Evolutionary conservation across 1,140 invertebrate genomes (phyloP).

Genomic region (Ylistrum balloti): DNA sequence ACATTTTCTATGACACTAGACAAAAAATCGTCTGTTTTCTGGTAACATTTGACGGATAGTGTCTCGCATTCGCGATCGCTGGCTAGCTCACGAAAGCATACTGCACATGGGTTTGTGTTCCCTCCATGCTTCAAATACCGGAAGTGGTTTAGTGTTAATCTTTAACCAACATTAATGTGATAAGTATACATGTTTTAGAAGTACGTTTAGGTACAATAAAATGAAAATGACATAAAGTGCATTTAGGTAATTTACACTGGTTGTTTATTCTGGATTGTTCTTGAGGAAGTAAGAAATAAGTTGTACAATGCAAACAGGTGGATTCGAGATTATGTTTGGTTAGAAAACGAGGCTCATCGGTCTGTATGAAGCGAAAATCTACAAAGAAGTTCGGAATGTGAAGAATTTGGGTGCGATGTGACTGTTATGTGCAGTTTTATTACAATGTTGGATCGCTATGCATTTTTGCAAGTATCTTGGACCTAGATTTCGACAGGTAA

Average conservation of each 20-base stretch:
- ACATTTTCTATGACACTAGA: too few relatives aligned
- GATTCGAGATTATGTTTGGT: conserved; percentile 49
- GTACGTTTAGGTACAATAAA: not conserved
- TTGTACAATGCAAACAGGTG: not conserved
- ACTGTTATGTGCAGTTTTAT: conserved; percentile 6
- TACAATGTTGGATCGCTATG: conserved; percentile 33
- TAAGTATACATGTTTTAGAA: not conserved
- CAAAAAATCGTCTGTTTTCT: too few relatives aligned
- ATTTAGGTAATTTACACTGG: not conserved
- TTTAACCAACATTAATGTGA: not conserved
- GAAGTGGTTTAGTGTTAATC: not conserved
- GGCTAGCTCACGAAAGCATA: too few relatives aligned
- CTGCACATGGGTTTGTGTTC: too few relatives aligned
- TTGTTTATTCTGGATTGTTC: not conserved
- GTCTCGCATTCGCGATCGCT: too few relatives aligned
- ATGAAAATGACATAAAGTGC: not conserved
- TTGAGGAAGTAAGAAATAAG: not conserved
- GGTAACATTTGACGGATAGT: too few relatives aligned
- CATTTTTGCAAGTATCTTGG: not conserved
- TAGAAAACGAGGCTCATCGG: conserved; percentile 65
- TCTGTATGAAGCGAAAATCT: conserved; percentile 56
- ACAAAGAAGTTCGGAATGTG: conserved; percentile 72
- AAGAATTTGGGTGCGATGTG: conserved; percentile 63
- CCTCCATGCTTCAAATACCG: conserved; percentile 25
- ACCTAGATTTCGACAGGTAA: conserved; percentile 34